Evolutionary conservation across 2,797 vertebrate genomes (phyloP).

Genomic region (Sebastes itinus): DNA sequence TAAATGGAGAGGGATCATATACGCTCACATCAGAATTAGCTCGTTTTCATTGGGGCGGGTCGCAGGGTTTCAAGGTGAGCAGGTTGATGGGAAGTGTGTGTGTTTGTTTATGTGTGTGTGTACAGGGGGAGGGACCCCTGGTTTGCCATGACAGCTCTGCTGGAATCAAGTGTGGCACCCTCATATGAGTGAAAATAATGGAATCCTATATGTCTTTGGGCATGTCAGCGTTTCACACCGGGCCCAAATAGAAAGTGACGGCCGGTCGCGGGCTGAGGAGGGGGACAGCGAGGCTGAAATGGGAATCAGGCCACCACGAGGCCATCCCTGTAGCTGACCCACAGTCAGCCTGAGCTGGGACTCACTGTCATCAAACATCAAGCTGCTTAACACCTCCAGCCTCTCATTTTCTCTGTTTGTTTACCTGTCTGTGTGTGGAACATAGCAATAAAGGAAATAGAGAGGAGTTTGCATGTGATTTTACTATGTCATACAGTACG

Average conservation of each 20-base stretch:
- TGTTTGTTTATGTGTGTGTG: conserved; percentile 6
- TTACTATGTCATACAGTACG: background rate
- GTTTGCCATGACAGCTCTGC: conserved; percentile 70
- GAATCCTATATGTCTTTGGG: conserved; percentile 81
- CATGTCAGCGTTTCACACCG: conserved; percentile 67
- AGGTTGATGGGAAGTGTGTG: conserved; percentile 35
- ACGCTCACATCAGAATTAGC: conserved; percentile 54
- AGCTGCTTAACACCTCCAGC: conserved; percentile 56
- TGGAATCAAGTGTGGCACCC: conserved; percentile 81
- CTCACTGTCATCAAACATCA: conserved; percentile 62
- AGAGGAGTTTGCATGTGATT: background rate
- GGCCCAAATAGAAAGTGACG: conserved; percentile 78
- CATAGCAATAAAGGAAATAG: conserved; percentile 26
- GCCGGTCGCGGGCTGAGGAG: conserved; percentile 50
- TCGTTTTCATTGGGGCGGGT: conserved; percentile 53
- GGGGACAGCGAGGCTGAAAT: conserved; percentile 53
- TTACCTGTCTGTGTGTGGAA: conserved; percentile 56
- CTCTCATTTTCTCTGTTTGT: conserved; percentile 43
- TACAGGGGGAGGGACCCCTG: conserved; percentile 21
- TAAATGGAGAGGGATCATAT: conserved; percentile 65
- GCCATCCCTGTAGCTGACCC: conserved; percentile 56
- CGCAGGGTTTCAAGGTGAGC: conserved; percentile 67
- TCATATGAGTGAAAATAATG: conserved; percentile 85
- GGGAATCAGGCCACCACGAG: conserved; percentile 59
- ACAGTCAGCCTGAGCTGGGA: conserved; percentile 49